Evolutionary conservation across 2,888 invertebrate species (phyloP).

Genomic region (Caenorhabditis sinica): DNA sequence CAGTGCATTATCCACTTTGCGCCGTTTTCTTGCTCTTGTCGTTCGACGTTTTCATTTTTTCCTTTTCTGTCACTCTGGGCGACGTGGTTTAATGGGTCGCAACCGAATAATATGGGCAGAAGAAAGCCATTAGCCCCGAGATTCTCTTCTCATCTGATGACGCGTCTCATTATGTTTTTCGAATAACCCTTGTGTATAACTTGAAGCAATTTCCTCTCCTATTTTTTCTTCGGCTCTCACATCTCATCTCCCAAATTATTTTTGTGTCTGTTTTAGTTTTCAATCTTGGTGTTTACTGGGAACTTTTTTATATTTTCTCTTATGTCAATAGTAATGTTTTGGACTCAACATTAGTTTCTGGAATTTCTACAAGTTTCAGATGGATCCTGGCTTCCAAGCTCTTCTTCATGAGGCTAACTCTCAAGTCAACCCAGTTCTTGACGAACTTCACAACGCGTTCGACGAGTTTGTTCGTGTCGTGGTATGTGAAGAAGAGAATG

Average conservation of each 20-base stretch:
- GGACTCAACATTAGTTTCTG: not conserved
- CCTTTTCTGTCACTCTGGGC: constrained; percentile 24
- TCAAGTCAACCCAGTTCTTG: constrained; percentile 45
- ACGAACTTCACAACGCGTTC: constrained; percentile 50
- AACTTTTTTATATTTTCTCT: constrained; percentile 13
- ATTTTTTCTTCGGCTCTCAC: constrained; percentile 9
- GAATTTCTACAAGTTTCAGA: not conserved
- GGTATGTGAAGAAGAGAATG: constrained; percentile 25
- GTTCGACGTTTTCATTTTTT: not conserved
- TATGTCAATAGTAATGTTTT: not conserved
- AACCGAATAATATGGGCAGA: constrained; percentile 35
- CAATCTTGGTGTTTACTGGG: constrained; percentile 15
- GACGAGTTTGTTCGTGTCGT: constrained; percentile 38
- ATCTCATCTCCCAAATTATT: constrained; percentile 23
- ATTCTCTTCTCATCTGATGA: constrained; percentile 49
- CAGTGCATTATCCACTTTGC: not conserved
- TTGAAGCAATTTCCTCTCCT: constrained; percentile 35
- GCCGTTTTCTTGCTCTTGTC: not conserved
- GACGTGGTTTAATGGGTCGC: constrained; percentile 36
- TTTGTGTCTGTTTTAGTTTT: constrained; percentile 16
- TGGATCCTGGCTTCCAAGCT: not conserved
- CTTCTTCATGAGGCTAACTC: constrained; percentile 5
- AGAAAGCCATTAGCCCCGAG: constrained; percentile 54
- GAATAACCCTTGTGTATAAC: constrained; percentile 33
- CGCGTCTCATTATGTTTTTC: constrained; percentile 46